A percentile compares a stretch with the other conserved stretches of the same genome.
These are phyloP conservation scores for Agrypnia vestita DNA, from an alignment of 1,140 invertebrate genomes.

Conservation along the genomic window DNA sequence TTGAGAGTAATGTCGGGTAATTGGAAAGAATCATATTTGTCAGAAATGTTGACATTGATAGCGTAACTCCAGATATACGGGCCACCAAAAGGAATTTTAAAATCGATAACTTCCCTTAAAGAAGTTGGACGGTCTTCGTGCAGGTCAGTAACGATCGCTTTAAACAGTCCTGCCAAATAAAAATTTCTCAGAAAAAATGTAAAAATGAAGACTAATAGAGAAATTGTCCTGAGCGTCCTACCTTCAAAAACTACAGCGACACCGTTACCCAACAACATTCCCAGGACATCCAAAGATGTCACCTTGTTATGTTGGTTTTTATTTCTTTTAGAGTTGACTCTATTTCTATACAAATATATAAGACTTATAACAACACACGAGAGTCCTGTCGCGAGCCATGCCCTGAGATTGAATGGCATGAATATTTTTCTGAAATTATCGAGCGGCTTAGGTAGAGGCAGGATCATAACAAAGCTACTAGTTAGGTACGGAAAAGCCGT, in stretches of 20 bases:
- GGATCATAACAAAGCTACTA: not conserved
- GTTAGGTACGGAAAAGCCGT: not conserved
- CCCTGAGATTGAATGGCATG: not conserved
- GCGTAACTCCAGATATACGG: not conserved
- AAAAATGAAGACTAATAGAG: not conserved
- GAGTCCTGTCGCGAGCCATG: not conserved
- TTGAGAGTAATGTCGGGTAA: not conserved
- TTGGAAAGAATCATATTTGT: not conserved
- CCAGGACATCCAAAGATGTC: not conserved
- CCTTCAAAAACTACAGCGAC: not conserved
- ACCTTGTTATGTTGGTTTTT: not conserved
- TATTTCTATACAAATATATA: not conserved
- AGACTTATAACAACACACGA: not conserved
- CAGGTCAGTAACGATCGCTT: constrained; percentile 6
- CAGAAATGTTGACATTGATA: not conserved
- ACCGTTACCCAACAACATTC: not conserved
- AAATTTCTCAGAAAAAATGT: constrained; percentile 12
- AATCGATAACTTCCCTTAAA: constrained; percentile 3
- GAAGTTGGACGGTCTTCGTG: not conserved
- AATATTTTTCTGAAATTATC: constrained; percentile 19
- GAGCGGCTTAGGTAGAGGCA: not conserved
- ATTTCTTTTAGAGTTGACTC: not conserved
- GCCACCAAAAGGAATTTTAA: not conserved
- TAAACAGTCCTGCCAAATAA: constrained; percentile 14
- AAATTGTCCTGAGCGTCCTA: not conserved